These are phyloP conservation scores for Malacosoma neustria DNA, from an alignment of 2,888 invertebrate genomes.

Conservation along the genomic window DNA sequence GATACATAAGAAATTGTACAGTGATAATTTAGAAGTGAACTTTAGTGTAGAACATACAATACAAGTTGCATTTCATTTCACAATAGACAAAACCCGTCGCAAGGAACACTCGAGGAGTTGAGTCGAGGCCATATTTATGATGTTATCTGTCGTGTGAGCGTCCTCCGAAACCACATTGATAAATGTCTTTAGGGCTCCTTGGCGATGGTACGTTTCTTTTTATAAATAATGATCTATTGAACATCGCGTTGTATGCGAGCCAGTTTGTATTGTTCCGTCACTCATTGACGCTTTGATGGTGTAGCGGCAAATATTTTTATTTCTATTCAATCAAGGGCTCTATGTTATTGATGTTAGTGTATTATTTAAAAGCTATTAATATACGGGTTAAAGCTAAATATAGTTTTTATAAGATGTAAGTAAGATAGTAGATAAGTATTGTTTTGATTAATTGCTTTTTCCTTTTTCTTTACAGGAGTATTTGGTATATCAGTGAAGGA, in stretches of 20 bases:
- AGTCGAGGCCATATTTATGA: slow-evolving; percentile 80
- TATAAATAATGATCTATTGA: slow-evolving; percentile 7
- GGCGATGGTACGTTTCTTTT: slow-evolving; percentile 62
- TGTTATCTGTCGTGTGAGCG: slow-evolving; percentile 75
- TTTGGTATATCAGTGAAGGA: slow-evolving; percentile 35
- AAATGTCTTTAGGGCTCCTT: slow-evolving; percentile 51
- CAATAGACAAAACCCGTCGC: slow-evolving; percentile 72
- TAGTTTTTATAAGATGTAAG: not conserved
- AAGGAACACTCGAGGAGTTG: slow-evolving; percentile 65
- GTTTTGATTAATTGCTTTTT: slow-evolving; percentile 27
- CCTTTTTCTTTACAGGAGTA: slow-evolving; percentile 61
- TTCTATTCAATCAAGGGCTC: not conserved
- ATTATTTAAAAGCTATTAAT: not conserved
- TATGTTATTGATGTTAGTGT: not conserved
- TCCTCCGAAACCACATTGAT: slow-evolving; percentile 66
- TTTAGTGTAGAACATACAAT: slow-evolving; percentile 34
- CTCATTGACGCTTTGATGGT: slow-evolving; percentile 61
- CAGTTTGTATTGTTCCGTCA: slow-evolving; percentile 48
- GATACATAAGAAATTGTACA: slow-evolving; percentile 28
- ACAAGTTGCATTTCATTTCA: slow-evolving; percentile 59
- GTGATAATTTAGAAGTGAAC: slow-evolving; percentile 48
- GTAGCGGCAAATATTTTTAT: slow-evolving; percentile 59
- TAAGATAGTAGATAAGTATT: slow-evolving; percentile 8
- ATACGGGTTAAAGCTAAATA: not conserved
- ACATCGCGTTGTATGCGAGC: slow-evolving; percentile 27